phyloP scores from a whole-genome alignment of 64 coral and sea anemone species.

The Porites lutea region DNA sequence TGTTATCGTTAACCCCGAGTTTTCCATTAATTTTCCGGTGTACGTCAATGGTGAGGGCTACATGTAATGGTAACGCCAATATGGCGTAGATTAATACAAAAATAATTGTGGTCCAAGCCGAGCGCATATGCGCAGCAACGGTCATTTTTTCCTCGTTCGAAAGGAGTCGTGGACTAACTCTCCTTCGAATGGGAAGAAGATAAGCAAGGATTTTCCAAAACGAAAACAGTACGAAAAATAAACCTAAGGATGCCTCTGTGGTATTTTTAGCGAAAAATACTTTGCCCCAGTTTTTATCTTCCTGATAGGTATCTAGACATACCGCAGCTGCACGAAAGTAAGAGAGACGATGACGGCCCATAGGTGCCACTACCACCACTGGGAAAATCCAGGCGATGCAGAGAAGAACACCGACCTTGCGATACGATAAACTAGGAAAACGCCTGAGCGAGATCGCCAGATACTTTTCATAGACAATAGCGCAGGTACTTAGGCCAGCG shows the following conservation, averaged over 20 bases:
- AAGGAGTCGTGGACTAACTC: not conserved
- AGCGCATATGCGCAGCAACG: not conserved
- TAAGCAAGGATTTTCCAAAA: conserved; percentile 18
- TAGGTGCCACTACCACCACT: not conserved
- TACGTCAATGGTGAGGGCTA: not conserved
- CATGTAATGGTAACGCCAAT: not conserved
- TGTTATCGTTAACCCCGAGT: not conserved
- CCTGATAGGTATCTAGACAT: not conserved
- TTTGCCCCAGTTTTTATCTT: not conserved
- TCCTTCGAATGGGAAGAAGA: not conserved
- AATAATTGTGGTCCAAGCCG: not conserved
- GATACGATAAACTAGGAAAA: conserved; percentile 8
- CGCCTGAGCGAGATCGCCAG: conserved; percentile 3
- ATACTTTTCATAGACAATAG: not conserved
- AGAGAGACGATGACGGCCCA: not conserved
- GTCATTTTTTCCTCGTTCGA: conserved; percentile 36
- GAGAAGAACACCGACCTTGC: not conserved
- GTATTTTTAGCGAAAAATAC: not conserved
- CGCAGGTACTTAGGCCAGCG: not conserved
- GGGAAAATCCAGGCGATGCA: not conserved
- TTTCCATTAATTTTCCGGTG: not conserved
- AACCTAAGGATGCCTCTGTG: not conserved
- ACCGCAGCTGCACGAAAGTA: not conserved
- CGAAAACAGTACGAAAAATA: not conserved
- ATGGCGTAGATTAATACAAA: not conserved